Conservation (phyloP, 2,797 vertebrate genomes). For the Diceros bicornis region DNA sequence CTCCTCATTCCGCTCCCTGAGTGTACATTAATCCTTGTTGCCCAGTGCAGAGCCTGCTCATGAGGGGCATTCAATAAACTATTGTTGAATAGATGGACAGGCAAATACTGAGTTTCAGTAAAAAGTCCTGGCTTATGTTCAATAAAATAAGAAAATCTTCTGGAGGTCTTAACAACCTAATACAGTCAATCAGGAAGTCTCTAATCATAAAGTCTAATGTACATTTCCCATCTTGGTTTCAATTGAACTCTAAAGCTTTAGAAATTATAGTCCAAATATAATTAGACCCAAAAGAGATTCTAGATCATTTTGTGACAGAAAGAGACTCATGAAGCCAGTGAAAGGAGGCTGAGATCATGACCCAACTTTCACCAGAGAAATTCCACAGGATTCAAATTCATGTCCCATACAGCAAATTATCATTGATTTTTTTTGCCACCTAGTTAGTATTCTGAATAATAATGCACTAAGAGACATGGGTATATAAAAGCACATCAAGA, state of each 20-base stretch:
- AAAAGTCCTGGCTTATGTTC: conserved; percentile 26
- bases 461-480: neutral
- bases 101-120: neutral
- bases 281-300: conserved; percentile 29
- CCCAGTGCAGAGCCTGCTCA: neutral
- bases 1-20: neutral
- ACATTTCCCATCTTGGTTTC: conserved; percentile 20
- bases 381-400: neutral
- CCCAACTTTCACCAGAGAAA: neutral
- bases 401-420: neutral
- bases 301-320: conserved; percentile 8
- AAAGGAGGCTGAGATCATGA: neutral
- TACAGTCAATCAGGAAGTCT: neutral
- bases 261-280: conserved; percentile 41
- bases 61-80: neutral
- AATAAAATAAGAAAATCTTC: conserved; percentile 59
- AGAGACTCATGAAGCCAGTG: neutral
- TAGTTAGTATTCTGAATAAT: conserved; percentile 42
- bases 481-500: neutral
- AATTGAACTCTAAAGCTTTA: conserved; percentile 29
- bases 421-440: neutral
- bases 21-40: neutral
- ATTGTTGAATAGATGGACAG: neutral
- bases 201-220: neutral
- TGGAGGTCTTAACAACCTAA: neutral